phyloP scores from a whole-genome alignment of 2,888 invertebrate genomes.

The Pandemis heparana region DNA sequence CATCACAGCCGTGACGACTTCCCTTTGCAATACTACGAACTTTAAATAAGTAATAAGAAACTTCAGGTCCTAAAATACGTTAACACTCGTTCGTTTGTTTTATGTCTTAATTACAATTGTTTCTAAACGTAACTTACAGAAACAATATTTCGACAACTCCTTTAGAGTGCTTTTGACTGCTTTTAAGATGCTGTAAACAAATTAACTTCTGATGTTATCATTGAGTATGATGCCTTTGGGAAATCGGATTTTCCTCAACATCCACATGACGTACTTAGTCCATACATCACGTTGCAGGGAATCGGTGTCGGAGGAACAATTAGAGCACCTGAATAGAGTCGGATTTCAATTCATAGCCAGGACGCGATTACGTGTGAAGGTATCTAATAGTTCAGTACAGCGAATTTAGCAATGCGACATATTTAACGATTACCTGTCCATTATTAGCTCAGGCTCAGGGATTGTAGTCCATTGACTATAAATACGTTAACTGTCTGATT shows the following conservation, averaged over 20 bases:
- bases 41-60: constrained; percentile 36
- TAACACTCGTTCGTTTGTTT: constrained; percentile 18
- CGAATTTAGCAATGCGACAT: constrained; percentile 22
- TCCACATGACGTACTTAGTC: neutral
- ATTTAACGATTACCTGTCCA: constrained; percentile 27
- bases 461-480: neutral
- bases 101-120: constrained; percentile 33
- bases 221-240: neutral
- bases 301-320: constrained; percentile 29
- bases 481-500: neutral
- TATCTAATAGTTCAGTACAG: neutral
- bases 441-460: constrained; percentile 11
- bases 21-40: constrained; percentile 24
- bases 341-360: constrained; percentile 32
- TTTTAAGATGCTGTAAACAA: constrained; percentile 13
- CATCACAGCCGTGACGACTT: constrained; percentile 15
- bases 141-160: constrained; percentile 21
- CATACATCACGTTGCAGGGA: constrained; percentile 21
- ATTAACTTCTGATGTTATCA: constrained; percentile 5
- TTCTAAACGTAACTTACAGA: constrained; percentile 15
- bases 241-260: neutral
- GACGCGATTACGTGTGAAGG: constrained; percentile 16
- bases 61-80: constrained; percentile 29
- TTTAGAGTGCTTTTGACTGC: constrained; percentile 4
- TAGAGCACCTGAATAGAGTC: constrained; percentile 28